Evolutionary conservation across 2,797 vertebrate genomes (phyloP), one percentile per base, ranked within the genome.

Genomic region (Cacajao melanocephalus): DNA sequence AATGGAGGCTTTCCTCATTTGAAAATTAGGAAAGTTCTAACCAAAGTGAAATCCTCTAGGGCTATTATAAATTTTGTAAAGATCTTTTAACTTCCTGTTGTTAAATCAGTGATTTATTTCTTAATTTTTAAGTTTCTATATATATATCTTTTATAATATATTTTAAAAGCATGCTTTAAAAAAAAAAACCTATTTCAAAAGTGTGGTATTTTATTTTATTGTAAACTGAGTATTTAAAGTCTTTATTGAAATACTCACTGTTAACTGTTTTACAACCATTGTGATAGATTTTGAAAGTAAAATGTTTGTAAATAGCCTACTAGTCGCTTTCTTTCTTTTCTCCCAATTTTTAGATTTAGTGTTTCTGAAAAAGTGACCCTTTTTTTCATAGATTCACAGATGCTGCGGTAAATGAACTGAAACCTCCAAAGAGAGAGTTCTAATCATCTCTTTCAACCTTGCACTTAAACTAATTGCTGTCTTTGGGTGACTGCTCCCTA

Each of bases 331-430:
- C 48, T 80, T 93, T 57, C 83, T 97, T 7, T 96, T 97, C 88
- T 91, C 81, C 97, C 94, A 95, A 50, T 96, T 98, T 96, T 97
- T 58, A 97, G 86, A 70, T 94, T 98, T 93, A 90, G 70, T 96
- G 50, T 97, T 57, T 97, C 64, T 97, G 67, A 95, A 97, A 98
- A 93, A 76, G 24, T 92, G 79, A 90, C 58, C 61, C 24, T 33
- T 41, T 98, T 98, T 67, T 96, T 91, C 89, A 80, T 58, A 97
- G 88, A 98, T 96, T 96, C 87, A 93, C 94, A 97, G 92, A 84
- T 98, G 88, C 57, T 98, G 36, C 58, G 57, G 85, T 97, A 98
- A 98, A 98, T 98, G 94, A 98, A 96, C 92, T 94, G 93, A 98
- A 98, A 96, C 93, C 46, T 97, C 64, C 94, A 88, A 97, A 98